Base-by-base conservation (phyloP, 2,797 vertebrate genomes). In the Rallus crepitans region DNA sequence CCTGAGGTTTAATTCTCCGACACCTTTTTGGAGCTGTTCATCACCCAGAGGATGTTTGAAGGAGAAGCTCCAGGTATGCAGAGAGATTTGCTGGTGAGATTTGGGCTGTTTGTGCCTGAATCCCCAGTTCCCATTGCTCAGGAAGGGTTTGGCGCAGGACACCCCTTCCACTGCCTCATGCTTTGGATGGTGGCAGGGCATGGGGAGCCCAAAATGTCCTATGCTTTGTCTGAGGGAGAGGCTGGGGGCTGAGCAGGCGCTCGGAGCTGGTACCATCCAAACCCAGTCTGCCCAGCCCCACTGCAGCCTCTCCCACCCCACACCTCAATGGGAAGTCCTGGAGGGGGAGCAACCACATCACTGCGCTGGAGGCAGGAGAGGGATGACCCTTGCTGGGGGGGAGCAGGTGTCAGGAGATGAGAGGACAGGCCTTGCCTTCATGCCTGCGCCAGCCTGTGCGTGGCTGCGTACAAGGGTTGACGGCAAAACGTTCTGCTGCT, bases 381-480 rank as follows among this genome's bases (percentile, higher is more conserved):
- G 14, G 18, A 8, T 7, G 35, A 4, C 48, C 40, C 61, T 61
- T 2, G 6, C 27, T 59, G 59, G 27, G 63, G n/a, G 31, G 18
- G 42, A 37, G 12, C 0, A 2, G 69, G 82, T 0, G 9, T 65
- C 75, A 37, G 23, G 65, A 50, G 40, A 10, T 0, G 4, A 23
- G 48, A 45, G 8, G 31, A n/a, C 48, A 48, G 35, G 12, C 23
- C n/a, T 42, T 30, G 27, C 39, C 40, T 23, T 17, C 20, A 3
- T 6, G n/a, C 61, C n/a, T 21, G 10, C 1, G 1, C 59, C 33
- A 31, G 21, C 50, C 55, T 3, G 1, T 25, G 33, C 64, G 28
- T 2, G n/a, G 27, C 19, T 60, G n/a, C 1, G 2, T 33, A 53
- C 15, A 71, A 15, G 87, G 59, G 48, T 76, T 31, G 70, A 63